Conservation (phyloP, 2,888 invertebrate genomes). For the Branchinecta sandiegonensis region DNA sequence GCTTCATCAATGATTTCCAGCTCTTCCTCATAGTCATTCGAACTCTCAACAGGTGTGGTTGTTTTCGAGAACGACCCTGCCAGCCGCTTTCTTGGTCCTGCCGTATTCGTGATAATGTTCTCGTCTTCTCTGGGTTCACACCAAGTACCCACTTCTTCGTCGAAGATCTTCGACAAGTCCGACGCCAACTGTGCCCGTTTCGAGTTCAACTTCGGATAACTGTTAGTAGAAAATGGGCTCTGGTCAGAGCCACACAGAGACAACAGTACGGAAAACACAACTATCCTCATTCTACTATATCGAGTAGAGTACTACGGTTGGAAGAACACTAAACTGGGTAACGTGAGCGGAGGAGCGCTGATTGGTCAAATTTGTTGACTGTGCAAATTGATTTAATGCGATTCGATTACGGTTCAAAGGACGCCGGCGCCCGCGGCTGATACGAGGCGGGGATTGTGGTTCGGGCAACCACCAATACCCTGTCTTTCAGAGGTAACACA, state of each 20-base stretch:
- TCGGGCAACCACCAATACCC: neutral
- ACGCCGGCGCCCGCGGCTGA: slow-evolving; percentile 1
- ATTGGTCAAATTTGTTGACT: neutral
- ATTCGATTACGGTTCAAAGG: neutral
- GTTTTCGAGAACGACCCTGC: neutral
- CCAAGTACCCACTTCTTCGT: slow-evolving; percentile 23
- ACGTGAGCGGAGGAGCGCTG: neutral
- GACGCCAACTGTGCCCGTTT: neutral
- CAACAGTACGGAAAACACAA: neutral
- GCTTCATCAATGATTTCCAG: slow-evolving; percentile 7
- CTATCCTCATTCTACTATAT: neutral
- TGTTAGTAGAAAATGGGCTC: neutral
- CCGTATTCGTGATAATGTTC: neutral
- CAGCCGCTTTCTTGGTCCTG: neutral
- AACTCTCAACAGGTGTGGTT: neutral
- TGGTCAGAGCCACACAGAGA: neutral
- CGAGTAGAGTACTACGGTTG: neutral
- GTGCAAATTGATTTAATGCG: neutral
- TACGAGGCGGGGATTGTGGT: neutral
- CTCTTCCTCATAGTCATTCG: neutral
- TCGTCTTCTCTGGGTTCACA: slow-evolving; percentile 20
- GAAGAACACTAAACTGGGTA: neutral
- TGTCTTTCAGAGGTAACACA: neutral
- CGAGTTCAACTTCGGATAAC: neutral
- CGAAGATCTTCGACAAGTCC: slow-evolving; percentile 17